A percentile compares a stretch with the other conserved stretches of the same genome.
phyloP scores from a whole-genome alignment of 2,888 invertebrate genomes.

The Petrophora chlorosata region DNA sequence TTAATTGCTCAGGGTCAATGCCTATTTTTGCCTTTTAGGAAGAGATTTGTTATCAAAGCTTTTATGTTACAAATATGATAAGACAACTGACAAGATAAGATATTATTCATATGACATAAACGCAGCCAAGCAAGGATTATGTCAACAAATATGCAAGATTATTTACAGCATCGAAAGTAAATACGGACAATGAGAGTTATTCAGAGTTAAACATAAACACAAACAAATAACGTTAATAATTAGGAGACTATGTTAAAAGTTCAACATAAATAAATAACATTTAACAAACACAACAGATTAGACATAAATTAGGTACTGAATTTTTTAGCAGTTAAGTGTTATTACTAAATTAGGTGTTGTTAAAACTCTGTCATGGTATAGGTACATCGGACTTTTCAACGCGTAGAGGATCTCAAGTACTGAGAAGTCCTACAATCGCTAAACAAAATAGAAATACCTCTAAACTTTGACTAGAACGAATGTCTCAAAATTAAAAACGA shows the following conservation, averaged over 20 bases:
- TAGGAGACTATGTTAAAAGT: not conserved
- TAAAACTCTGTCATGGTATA: too few species aligned
- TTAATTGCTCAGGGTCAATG: conserved; percentile 7
- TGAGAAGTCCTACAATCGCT: too few species aligned
- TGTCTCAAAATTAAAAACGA: too few species aligned
- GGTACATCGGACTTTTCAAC: too few species aligned
- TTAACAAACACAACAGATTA: conserved; percentile 5
- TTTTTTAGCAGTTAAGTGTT: too few species aligned
- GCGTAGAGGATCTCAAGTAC: too few species aligned
- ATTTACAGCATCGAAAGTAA: conserved; percentile 24
- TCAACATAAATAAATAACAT: not conserved
- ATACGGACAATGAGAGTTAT: conserved; percentile 10
- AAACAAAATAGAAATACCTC: too few species aligned
- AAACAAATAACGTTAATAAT: conserved; percentile 17
- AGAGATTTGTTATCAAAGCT: conserved; percentile 29
- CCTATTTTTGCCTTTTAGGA: conserved; percentile 19
- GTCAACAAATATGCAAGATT: conserved; percentile 31
- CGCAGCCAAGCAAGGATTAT: conserved; percentile 33
- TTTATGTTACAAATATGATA: conserved; percentile 29
- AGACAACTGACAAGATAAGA: conserved; percentile 28
- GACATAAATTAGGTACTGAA: not conserved
- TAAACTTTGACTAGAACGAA: too few species aligned
- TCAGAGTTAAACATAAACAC: conserved; percentile 15
- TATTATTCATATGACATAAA: conserved; percentile 30
- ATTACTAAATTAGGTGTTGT: too few species aligned